phyloP scores from a whole-genome alignment of 35 echinoderm and acorn worm genomes.

The Strongylocentrotus purpuratus region DNA sequence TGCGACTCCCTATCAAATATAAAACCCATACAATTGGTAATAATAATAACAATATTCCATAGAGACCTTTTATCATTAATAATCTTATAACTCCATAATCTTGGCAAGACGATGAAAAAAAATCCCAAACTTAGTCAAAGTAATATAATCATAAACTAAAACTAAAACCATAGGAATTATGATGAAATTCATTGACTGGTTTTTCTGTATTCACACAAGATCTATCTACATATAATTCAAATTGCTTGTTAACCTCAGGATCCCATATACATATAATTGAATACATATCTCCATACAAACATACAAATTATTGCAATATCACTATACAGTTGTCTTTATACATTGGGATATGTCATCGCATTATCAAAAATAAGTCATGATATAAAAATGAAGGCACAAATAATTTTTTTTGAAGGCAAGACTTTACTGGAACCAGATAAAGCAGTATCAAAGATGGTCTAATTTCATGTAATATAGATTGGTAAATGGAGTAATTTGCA shows the following conservation, averaged over 20 bases:
- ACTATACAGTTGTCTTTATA: background rate
- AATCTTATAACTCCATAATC: background rate
- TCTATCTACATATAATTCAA: background rate
- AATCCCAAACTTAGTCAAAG: background rate
- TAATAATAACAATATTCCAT: background rate
- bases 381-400: background rate
- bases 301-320: background rate
- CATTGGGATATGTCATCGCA: background rate
- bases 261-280: constrained; percentile 17
- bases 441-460: background rate
- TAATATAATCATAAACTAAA: background rate
- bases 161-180: background rate
- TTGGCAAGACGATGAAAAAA: background rate
- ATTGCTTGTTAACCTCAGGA: background rate
- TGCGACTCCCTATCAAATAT: too few species aligned
- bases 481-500: background rate
- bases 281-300: background rate
- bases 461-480: background rate
- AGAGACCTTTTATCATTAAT: background rate
- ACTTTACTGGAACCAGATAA: background rate
- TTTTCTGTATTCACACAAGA: background rate
- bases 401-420: background rate
- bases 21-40: too few species aligned
- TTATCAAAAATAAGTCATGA: background rate
- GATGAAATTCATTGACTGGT: background rate